phyloP scores from a whole-genome alignment of 2,797 vertebrate genomes.

The Pelodytes ibericus region DNA sequence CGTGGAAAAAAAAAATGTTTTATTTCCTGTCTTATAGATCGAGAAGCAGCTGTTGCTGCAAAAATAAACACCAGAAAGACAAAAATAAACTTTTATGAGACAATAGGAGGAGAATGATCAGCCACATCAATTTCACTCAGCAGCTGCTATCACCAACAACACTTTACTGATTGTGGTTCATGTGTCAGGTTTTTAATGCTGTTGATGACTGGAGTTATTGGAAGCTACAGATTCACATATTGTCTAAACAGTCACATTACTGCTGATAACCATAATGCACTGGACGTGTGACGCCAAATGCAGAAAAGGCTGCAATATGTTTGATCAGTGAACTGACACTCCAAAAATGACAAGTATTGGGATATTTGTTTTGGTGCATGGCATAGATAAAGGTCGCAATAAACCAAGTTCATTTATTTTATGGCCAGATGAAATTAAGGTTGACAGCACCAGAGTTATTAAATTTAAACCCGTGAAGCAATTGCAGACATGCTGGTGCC shows the following conservation, averaged over 20 bases:
- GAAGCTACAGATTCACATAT: slow-evolving; percentile 26
- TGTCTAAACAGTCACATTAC: slow-evolving; percentile 47
- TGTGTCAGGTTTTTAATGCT: slow-evolving; percentile 49
- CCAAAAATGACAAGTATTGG: slow-evolving; percentile 44
- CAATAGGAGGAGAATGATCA: slow-evolving; percentile 54
- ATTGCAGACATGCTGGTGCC: background rate
- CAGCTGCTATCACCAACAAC: slow-evolving; percentile 51
- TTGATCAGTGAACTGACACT: slow-evolving; percentile 36
- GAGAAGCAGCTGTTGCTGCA: slow-evolving; percentile 54
- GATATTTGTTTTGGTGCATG: slow-evolving; percentile 39
- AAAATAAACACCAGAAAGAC: slow-evolving; percentile 57
- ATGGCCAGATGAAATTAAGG: slow-evolving; percentile 45
- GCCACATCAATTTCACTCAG: slow-evolving; percentile 54
- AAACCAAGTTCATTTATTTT: slow-evolving; percentile 53
- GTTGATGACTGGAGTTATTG: slow-evolving; percentile 32
- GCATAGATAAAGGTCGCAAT: slow-evolving; percentile 43
- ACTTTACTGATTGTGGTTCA: slow-evolving; percentile 52
- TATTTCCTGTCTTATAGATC: slow-evolving; percentile 52
- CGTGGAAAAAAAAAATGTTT: slow-evolving; percentile 40
- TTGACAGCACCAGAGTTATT: slow-evolving; percentile 47
- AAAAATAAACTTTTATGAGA: slow-evolving; percentile 58
- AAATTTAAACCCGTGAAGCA: slow-evolving; percentile 30
- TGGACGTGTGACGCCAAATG: slow-evolving; percentile 34
- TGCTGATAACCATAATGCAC: slow-evolving; percentile 41
- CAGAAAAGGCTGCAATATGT: slow-evolving; percentile 27